A percentile compares a stretch with the other conserved stretches of the same genome.
Evolutionary conservation across 1,140 invertebrate species (phyloP).

Genomic region (Leptopilina boulardi): DNA sequence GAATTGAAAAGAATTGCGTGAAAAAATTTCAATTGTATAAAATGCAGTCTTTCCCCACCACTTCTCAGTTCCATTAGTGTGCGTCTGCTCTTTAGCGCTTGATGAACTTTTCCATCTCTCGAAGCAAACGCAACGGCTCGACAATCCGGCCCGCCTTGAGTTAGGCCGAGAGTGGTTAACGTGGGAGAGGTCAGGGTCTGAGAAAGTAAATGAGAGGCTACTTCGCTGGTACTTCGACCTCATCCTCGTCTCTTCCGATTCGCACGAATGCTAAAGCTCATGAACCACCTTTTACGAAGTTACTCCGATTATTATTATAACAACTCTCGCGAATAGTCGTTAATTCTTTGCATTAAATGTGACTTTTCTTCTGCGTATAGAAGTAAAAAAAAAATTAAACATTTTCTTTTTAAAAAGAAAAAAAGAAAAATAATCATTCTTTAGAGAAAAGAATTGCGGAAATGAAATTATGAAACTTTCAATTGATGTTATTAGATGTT

Average conservation of each 20-base stretch:
- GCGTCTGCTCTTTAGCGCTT: conserved; percentile 24
- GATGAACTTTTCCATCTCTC: conserved; percentile 52
- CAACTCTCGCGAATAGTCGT: neutral
- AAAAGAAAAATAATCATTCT: neutral
- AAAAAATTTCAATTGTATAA: no score
- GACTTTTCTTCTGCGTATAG: neutral
- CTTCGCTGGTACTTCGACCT: conserved; percentile 60
- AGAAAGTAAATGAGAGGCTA: conserved; percentile 59
- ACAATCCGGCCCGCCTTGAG: conserved; percentile 46
- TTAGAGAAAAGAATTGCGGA: neutral
- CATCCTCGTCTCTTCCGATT: conserved; percentile 53
- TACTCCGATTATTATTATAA: conserved; percentile 4
- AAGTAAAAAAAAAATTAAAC: no score
- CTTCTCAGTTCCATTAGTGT: neutral
- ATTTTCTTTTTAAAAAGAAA: neutral
- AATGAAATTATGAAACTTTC: conserved; percentile 7
- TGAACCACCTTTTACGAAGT: conserved; percentile 1
- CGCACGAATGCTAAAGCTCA: conserved; percentile 50
- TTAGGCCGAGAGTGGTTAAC: conserved; percentile 55
- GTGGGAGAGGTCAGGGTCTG: conserved; percentile 64
- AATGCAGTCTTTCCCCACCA: no score
- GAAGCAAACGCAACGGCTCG: conserved; percentile 38
- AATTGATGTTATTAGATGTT: neutral
- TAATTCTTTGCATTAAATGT: neutral
- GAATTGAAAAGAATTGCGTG: no score